Percentiles rank a stretch among this genome's conserved stretches.
Evolutionary conservation across 2,888 invertebrate species (phyloP).

Genomic region (Leistus spinibarbis): DNA sequence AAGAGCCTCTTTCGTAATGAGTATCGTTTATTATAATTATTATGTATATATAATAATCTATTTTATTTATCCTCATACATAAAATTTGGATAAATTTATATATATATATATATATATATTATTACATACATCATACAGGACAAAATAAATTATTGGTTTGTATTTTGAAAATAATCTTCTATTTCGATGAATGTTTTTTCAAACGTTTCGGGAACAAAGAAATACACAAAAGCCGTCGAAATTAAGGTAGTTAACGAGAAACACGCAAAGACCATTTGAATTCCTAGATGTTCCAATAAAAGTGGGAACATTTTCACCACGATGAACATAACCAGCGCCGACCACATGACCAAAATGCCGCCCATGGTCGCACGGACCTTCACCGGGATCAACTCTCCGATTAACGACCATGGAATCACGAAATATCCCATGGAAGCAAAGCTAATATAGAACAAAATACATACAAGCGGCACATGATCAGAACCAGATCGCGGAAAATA

Average conservation of each 20-base stretch:
- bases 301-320: constrained; percentile 61
- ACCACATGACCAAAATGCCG: constrained; percentile 60
- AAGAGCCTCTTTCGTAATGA: too few species aligned
- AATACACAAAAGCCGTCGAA: constrained; percentile 58
- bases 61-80: too few species aligned
- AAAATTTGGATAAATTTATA: too few species aligned
- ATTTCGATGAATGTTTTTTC: constrained; percentile 64
- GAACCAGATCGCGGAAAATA: constrained; percentile 41
- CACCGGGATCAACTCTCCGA: constrained; percentile 61
- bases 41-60: too few species aligned
- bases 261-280: constrained; percentile 58
- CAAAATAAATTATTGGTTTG: background rate
- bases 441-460: constrained; percentile 60
- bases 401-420: constrained; percentile 66
- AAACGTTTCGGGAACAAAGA: constrained; percentile 64
- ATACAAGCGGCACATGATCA: constrained; percentile 57
- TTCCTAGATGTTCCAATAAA: constrained; percentile 54
- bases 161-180: constrained; percentile 55
- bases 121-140: too few species aligned
- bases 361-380: constrained; percentile 61
- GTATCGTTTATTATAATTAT: too few species aligned
- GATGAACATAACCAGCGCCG: constrained; percentile 62
- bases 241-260: constrained; percentile 58
- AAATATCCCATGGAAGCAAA: constrained; percentile 62
- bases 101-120: too few species aligned